These are phyloP conservation scores for Euphonia xanthogaster DNA, from an alignment of 2,797 vertebrate genomes.

Conservation along the genomic window DNA sequence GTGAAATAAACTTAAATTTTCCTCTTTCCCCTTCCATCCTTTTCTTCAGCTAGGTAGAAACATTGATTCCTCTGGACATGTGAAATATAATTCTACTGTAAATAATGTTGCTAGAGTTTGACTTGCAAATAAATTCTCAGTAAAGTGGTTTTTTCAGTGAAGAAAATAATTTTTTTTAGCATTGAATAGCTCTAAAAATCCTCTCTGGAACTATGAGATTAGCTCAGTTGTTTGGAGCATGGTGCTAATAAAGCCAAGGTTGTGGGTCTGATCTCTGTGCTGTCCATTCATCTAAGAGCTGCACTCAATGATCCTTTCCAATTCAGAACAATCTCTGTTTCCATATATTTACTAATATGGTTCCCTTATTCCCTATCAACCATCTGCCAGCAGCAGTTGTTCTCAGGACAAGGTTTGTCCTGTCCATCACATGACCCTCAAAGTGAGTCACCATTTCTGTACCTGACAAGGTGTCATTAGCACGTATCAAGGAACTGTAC, in stretches of 20 bases:
- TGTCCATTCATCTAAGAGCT: too few relatives aligned
- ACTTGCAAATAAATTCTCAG: not conserved
- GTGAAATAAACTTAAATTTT: not conserved
- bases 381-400: not conserved
- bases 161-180: not conserved
- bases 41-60: not conserved
- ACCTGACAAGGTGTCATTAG: not conserved
- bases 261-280: too few relatives aligned
- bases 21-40: not conserved
- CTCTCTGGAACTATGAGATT: not conserved
- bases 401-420: not conserved
- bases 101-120: not conserved
- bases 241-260: not conserved
- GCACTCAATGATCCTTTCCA: accelerated
- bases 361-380: not conserved
- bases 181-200: not conserved
- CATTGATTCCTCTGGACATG: not conserved
- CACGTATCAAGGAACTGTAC: not conserved
- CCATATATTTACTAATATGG: not conserved
- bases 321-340: not conserved
- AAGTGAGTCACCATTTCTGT: not conserved
- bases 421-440: not conserved
- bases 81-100: not conserved
- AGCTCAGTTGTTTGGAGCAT: not conserved
- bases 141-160: not conserved